Evolutionary conservation across 2,797 vertebrate genomes (phyloP), one percentile per base, ranked within the genome.

Genomic region (Botia kubotai): DNA sequence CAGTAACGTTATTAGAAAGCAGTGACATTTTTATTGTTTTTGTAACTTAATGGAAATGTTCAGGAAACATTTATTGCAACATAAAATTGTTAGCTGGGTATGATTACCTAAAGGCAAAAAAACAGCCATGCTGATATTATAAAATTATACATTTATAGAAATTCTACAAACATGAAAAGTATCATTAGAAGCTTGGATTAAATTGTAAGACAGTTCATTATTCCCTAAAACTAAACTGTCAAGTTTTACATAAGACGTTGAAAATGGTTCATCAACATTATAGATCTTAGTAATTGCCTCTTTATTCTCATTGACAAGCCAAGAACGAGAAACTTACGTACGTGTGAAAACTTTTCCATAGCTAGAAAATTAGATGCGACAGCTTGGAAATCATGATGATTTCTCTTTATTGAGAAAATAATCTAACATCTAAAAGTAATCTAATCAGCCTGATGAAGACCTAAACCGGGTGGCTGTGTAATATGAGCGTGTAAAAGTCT

Each of bases 201-300:
- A 7, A 39, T 10, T 39, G 29, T 65, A 65, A 60, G 1, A n/a
- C 36, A 10, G 19, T 60, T 36, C 12, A 13, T 36, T 46, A 55
- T 74, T 74, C 43, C 23, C 17, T 33, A 13, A 74, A 43, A 58
- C 33, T 58, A 12, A 73, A 73, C 33, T 21, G 12, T 73, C 17
- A 58, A 72, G 48, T 17, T n/a, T 8, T 66, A n/a, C 29, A 66
- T 2, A 66, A 66, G 33, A 66, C 6, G 17, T n/a, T 39, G 8
- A 39, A 66, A 39, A 39, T 66, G 63, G 63, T 19, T 66, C 33
- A 39, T 66, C 63, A 66, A 19, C 63, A 17, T 65, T 65, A 65
- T 65, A 33, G 62, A 65, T 36, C 16, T 39, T 39, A n/a, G 8
- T 66, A 39, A 66, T 19, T 3, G 33, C 14, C 62, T 39, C 63